A percentile compares a stretch with the other conserved stretches of the same genome.
These are phyloP conservation scores for Neomorphus geoffroyi DNA, from an alignment of 2,797 vertebrate genomes.

Conservation along the genomic window DNA sequence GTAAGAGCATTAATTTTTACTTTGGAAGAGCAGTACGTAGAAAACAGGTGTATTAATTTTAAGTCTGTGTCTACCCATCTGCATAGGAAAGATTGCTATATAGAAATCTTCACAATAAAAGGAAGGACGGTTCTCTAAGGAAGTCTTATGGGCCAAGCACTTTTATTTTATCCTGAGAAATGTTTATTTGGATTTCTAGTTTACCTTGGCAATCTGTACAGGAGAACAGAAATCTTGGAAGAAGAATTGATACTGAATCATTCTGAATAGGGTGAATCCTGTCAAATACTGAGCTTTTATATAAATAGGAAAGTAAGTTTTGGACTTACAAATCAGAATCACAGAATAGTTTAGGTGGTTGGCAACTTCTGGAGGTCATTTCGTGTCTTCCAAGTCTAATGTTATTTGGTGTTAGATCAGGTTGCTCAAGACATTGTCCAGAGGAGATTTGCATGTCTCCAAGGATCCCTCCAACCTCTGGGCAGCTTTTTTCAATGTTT, in stretches of 20 bases:
- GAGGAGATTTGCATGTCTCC: neutral
- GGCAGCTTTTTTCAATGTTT: neutral
- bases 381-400: neutral
- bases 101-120: neutral
- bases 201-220: neutral
- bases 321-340: neutral
- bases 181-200: neutral
- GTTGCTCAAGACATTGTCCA: neutral
- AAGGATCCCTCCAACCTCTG: neutral
- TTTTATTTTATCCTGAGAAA: neutral
- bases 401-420: neutral
- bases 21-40: neutral
- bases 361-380: neutral
- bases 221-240: conserved; percentile 9
- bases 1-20: neutral
- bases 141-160: neutral
- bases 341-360: neutral
- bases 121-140: neutral
- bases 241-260: neutral
- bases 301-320: neutral
- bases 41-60: neutral
- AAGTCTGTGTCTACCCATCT: neutral
- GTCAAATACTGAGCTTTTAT: neutral
- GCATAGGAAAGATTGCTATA: neutral
- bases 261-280: neutral